These are phyloP conservation scores for Morpho deidamia DNA, from an alignment of 2,888 invertebrate genomes.

Conservation along the genomic window DNA sequence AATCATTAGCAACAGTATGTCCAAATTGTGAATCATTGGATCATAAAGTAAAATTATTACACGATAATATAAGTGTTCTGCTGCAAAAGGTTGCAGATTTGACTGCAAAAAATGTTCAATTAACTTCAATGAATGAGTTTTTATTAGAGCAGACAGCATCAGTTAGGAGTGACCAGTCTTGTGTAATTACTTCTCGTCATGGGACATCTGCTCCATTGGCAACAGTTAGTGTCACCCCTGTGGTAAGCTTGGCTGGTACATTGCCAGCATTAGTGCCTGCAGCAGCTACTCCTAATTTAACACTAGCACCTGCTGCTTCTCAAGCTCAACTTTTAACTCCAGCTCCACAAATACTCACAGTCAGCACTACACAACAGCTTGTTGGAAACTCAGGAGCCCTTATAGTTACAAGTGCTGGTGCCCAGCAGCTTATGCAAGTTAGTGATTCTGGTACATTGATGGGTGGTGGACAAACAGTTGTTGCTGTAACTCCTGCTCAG, in stretches of 20 bases:
- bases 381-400: slow-evolving; percentile 68
- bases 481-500: slow-evolving; percentile 68
- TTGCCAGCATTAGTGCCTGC: slow-evolving; percentile 63
- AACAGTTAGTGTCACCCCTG: slow-evolving; percentile 70
- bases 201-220: slow-evolving; percentile 67
- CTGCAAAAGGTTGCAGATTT: slow-evolving; percentile 65
- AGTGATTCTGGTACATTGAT: slow-evolving; percentile 71
- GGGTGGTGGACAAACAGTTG: slow-evolving; percentile 70
- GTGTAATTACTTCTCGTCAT: slow-evolving; percentile 70
- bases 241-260: slow-evolving; percentile 65
- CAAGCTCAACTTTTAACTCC: slow-evolving; percentile 66
- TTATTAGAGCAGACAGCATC: slow-evolving; percentile 63
- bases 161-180: slow-evolving; percentile 59
- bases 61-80: slow-evolving; percentile 70
- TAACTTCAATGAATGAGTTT: slow-evolving; percentile 73
- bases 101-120: slow-evolving; percentile 64
- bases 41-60: slow-evolving; percentile 63
- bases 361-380: slow-evolving; percentile 70
- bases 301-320: slow-evolving; percentile 65
- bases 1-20: slow-evolving; percentile 50
- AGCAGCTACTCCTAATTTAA: slow-evolving; percentile 56
- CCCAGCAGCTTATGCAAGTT: slow-evolving; percentile 72
- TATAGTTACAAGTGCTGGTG: slow-evolving; percentile 72
- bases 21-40: slow-evolving; percentile 59
- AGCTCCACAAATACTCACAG: slow-evolving; percentile 67